A percentile compares a stretch with the other conserved stretches of the same genome.
These are phyloP conservation scores for Helogale parvula DNA, from an alignment of 2,113 vertebrate species.

Conservation along the genomic window DNA sequence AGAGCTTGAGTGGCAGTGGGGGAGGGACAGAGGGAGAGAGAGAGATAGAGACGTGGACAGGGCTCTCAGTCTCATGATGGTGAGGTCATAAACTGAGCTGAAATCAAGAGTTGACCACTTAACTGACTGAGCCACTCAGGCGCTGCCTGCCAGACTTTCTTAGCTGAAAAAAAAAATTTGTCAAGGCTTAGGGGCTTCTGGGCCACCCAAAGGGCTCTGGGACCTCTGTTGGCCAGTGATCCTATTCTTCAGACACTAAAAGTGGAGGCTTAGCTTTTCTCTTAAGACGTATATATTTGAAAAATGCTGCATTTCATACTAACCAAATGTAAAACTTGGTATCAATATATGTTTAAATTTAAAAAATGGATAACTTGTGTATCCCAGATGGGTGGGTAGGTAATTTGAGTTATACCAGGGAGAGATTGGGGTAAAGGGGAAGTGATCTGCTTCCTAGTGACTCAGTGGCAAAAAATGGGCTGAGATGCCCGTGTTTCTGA, in stretches of 20 bases:
- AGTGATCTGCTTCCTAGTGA: neutral
- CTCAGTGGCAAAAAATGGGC: neutral
- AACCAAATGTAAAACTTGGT: neutral
- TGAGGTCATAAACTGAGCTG: too few species aligned
- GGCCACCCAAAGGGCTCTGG: neutral
- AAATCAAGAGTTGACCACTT: too few species aligned
- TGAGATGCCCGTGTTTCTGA: neutral
- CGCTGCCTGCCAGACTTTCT: neutral
- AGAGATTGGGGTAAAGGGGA: neutral
- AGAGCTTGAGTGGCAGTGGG: too few species aligned
- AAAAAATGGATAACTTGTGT: neutral
- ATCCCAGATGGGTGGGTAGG: neutral
- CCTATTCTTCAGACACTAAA: neutral
- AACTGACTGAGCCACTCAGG: too few species aligned
- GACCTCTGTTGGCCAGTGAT: neutral
- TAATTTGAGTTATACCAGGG: neutral
- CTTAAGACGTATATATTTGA: neutral
- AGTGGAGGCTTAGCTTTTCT: conserved; percentile 30
- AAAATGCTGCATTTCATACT: neutral
- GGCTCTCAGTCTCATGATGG: too few species aligned
- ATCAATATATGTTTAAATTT: neutral
- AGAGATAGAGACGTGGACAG: too few species aligned
- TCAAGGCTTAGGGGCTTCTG: neutral
- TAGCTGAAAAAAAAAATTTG: neutral
- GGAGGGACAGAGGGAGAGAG: too few species aligned